Evolutionary conservation across 2,888 invertebrate species (phyloP), one percentile per base, ranked within the genome.

Genomic region (Drosophila affinis): DNA sequence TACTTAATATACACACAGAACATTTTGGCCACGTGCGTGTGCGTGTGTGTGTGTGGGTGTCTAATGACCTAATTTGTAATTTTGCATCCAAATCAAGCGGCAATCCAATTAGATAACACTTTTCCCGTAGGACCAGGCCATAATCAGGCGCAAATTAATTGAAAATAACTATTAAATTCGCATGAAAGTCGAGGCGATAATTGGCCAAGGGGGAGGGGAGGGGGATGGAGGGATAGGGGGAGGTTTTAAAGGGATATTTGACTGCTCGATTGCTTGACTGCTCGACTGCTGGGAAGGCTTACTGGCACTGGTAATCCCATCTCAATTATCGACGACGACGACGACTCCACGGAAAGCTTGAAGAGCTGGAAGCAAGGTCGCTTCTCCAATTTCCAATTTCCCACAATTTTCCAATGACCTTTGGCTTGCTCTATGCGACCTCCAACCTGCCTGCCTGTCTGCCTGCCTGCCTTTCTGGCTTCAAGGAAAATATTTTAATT

Each of bases 51-150:
- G 24, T 1, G 5, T 24, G 24, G 0, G 24, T 24, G 24, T 55
- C 69, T 72, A 77, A 76, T 72, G 57, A 18, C 52, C 75, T 74
- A 60, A 70, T 68, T 56, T 48, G 52, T 10, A 67, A 64, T 67
- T 63, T 65, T 65, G 24, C 21, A 54, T 21, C 76, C 58, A 72
- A 70, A 74, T 67, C 57, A 64, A 77, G 63, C 45, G 57, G 58
- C 67, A 75, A 76, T 69, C 68, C 58, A 79, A 79, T 78, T 79
- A 21, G 3, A 24, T 5, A 5, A 79, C 57, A 57, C n/a, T 1
- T 7, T 29, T 29, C 9, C 29, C 29, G 29, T 2, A 9, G 29
- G 29, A 29, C 29, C 29, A 29, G 9, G 29, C 29, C 29, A 29
- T 9, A 32, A 18, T 56, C 34, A 34, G 12, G 14, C 39, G 14